phyloP scores from a whole-genome alignment of 1,140 invertebrate species.

The Tribolium madens region DNA sequence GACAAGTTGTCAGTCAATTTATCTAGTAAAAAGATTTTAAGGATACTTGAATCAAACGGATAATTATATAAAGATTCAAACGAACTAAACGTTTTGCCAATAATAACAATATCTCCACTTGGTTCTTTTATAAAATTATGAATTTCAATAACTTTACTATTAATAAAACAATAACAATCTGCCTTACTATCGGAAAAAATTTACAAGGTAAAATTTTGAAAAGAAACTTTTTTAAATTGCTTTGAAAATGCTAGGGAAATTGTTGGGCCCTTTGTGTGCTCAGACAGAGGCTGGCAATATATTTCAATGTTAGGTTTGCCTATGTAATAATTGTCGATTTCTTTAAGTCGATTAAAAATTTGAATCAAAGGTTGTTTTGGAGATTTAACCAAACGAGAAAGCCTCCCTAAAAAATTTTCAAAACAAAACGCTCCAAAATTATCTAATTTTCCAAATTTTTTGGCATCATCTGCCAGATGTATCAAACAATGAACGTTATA shows the following conservation, averaged over 20 bases:
- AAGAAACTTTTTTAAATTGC: conserved; percentile 3
- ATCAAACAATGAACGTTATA: conserved; percentile 56
- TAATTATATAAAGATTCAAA: not conserved
- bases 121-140: not conserved
- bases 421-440: conserved; percentile 47
- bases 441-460: conserved; percentile 52
- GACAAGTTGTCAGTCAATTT: too few species aligned
- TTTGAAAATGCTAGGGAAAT: not conserved
- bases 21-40: too few species aligned
- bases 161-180: conserved; percentile 7
- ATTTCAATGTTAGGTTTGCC: not conserved
- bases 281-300: not conserved
- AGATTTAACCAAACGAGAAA: conserved; percentile 38
- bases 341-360: conserved; percentile 4
- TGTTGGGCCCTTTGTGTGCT: not conserved
- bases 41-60: not conserved
- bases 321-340: not conserved
- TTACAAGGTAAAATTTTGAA: not conserved
- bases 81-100: not conserved
- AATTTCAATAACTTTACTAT: conserved; percentile 2
- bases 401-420: conserved; percentile 46
- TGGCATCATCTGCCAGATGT: conserved; percentile 55
- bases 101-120: not conserved
- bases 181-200: not conserved
- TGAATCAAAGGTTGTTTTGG: conserved; percentile 41